These are phyloP conservation scores for Pogonocherus hispidulus DNA, from an alignment of 2,888 invertebrate genomes.

Conservation along the genomic window DNA sequence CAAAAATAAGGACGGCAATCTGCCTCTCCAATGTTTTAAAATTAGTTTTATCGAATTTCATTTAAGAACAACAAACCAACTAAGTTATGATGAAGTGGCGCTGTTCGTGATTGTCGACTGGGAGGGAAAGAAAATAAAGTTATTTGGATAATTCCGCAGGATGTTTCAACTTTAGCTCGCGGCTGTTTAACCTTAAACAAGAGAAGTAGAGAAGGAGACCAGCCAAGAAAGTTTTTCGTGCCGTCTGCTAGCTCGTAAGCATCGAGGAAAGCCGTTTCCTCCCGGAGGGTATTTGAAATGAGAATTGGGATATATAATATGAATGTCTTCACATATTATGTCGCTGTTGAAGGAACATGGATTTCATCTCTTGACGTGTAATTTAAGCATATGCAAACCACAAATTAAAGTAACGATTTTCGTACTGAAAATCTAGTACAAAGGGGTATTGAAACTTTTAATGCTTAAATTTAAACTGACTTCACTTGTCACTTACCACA, in stretches of 20 bases:
- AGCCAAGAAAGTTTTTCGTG: constrained; percentile 38
- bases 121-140: constrained; percentile 52
- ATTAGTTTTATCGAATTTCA: constrained; percentile 28
- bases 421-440: too few relatives aligned
- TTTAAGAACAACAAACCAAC: constrained; percentile 17
- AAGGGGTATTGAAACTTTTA: too few relatives aligned
- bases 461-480: too few relatives aligned
- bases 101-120: constrained; percentile 36
- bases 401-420: too few relatives aligned
- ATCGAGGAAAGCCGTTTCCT: background rate
- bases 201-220: constrained; percentile 41
- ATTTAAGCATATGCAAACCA: too few relatives aligned
- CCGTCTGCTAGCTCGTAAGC: constrained; percentile 14
- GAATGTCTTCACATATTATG: background rate
- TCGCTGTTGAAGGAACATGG: background rate
- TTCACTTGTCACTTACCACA: too few relatives aligned
- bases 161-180: constrained; percentile 51
- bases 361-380: background rate
- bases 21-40: constrained; percentile 9
- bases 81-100: constrained; percentile 45
- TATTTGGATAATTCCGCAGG: constrained; percentile 53
- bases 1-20: too few relatives aligned
- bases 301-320: background rate
- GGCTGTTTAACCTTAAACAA: constrained; percentile 52
- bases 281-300: background rate